A percentile compares a stretch with the other conserved stretches of the same genome.
phyloP scores from a whole-genome alignment of 2,113 vertebrate genomes.

The Sturnira hondurensis region DNA sequence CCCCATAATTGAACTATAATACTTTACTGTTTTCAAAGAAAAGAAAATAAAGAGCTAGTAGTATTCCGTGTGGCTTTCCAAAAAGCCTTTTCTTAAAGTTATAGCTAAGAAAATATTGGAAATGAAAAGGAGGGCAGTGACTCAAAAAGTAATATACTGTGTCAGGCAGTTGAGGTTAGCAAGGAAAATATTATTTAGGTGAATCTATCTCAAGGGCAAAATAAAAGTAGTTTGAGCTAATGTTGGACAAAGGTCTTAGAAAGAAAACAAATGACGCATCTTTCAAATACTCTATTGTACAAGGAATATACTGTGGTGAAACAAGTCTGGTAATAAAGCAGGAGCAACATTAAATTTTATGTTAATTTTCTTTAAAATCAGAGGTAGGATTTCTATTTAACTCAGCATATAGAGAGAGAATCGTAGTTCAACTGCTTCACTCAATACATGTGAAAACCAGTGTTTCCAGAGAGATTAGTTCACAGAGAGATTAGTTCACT shows the following conservation, averaged over 20 bases:
- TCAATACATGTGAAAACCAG: neutral
- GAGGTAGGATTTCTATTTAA: neutral
- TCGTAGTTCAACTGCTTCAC: neutral
- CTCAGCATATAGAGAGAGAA: neutral
- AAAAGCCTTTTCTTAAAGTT: slow-evolving; percentile 59
- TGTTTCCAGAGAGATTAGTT: neutral
- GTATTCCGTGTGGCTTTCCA: slow-evolving; percentile 48
- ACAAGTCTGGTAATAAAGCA: slow-evolving; percentile 29
- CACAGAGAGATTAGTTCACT: neutral
- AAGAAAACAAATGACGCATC: slow-evolving; percentile 27
- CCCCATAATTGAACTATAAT: neutral
- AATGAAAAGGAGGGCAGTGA: slow-evolving; percentile 65
- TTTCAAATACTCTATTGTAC: slow-evolving; percentile 36
- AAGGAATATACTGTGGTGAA: neutral
- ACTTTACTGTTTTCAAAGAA: slow-evolving; percentile 39
- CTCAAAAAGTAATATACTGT: slow-evolving; percentile 71
- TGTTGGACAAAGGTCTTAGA: slow-evolving; percentile 50
- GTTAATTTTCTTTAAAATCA: slow-evolving; percentile 25
- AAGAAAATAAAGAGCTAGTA: slow-evolving; percentile 51
- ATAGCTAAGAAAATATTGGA: slow-evolving; percentile 54
- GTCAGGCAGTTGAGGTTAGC: slow-evolving; percentile 52
- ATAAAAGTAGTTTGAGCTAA: slow-evolving; percentile 63
- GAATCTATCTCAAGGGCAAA: slow-evolving; percentile 63
- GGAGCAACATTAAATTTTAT: neutral
- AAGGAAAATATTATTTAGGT: slow-evolving; percentile 60